Conservation (phyloP, 2,113 vertebrate genomes). For the Sinocyclocheilus anshuiensis region DNA sequence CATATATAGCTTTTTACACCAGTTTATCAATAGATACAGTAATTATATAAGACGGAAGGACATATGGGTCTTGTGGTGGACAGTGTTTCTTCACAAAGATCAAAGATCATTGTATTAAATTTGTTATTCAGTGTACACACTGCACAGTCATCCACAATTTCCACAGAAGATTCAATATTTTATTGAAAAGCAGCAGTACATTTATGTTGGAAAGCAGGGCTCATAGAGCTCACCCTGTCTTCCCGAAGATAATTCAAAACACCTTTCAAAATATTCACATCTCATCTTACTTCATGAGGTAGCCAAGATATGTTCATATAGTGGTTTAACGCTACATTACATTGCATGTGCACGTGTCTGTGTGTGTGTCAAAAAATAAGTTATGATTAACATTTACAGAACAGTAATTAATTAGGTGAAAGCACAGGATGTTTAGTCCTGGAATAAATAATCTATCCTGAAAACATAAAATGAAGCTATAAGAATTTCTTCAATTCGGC, state of each 20-base stretch:
- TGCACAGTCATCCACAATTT: neutral
- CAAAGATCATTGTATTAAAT: no score
- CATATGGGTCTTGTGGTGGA: no score
- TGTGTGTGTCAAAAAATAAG: no score
- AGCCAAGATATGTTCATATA: neutral
- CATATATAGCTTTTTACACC: no score
- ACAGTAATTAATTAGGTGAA: neutral
- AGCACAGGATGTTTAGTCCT: neutral
- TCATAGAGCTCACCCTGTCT: neutral
- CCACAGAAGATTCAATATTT: neutral
- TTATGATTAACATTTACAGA: neutral
- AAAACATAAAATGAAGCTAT: no score
- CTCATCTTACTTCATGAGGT: neutral
- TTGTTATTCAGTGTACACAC: neutral
- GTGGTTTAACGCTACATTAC: neutral
- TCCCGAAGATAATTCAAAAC: neutral
- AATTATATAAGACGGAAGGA: no score
- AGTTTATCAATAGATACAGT: no score
- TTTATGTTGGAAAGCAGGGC: neutral
- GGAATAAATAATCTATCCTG: neutral
- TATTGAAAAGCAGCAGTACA: neutral
- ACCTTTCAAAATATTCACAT: neutral
- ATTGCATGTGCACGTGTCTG: neutral
- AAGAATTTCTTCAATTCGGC: no score
- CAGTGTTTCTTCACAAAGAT: no score